Conservation (phyloP, 2,797 vertebrate genomes). For the Hafferia zeledoni region DNA sequence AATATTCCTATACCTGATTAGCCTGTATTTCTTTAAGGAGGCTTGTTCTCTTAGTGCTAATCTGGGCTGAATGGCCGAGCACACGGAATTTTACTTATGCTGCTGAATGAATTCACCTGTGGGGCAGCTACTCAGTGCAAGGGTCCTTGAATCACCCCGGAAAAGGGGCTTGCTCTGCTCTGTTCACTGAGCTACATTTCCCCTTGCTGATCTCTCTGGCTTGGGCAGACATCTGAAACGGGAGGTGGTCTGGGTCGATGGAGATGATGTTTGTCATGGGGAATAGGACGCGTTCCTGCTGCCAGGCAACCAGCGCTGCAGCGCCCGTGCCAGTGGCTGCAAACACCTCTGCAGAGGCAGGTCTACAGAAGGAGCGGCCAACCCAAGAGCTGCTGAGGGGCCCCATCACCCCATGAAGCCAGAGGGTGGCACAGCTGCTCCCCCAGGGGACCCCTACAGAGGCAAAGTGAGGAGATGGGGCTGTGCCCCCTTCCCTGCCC, state of each 20-base stretch:
- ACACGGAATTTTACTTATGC: background rate
- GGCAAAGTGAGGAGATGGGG: fast-evolving
- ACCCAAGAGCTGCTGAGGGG: background rate
- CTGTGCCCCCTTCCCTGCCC: background rate
- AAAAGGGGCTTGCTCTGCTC: background rate
- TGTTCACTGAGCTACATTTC: fast-evolving
- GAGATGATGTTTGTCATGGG: slow-evolving; percentile 8
- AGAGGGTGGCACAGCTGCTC: background rate
- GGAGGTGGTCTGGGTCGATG: slow-evolving; percentile 18
- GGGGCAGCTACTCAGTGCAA: background rate
- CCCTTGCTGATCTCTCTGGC: background rate
- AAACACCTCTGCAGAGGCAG: slow-evolving; percentile 65
- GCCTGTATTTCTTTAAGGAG: background rate
- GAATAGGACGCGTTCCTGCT: slow-evolving; percentile 42
- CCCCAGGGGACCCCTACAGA: fast-evolving
- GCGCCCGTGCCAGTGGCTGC: slow-evolving; percentile 49
- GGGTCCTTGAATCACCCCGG: background rate
- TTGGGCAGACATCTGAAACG: background rate
- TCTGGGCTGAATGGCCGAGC: background rate
- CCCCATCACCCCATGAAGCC: background rate
- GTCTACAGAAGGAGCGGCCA: background rate
- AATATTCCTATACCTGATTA: background rate
- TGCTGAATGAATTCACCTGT: background rate
- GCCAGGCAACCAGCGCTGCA: slow-evolving; percentile 65
- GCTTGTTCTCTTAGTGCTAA: background rate